Evolutionary conservation across 2,888 invertebrate genomes (phyloP).

Genomic region (Phyllotreta striolata): DNA sequence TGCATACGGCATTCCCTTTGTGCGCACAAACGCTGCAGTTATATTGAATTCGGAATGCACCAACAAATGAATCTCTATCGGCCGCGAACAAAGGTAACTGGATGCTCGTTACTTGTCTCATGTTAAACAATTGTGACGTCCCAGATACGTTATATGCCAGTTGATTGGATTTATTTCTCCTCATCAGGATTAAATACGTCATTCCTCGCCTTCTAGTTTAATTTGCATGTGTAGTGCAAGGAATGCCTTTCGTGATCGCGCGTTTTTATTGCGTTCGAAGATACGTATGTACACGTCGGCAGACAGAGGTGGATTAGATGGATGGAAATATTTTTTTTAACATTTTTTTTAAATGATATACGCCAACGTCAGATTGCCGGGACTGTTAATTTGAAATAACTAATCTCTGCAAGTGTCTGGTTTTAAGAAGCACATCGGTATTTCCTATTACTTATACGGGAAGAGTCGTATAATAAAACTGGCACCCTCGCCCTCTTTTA

Average conservation of each 20-base stretch:
- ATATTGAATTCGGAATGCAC: conserved; percentile 33
- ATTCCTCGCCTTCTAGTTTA: conserved; percentile 43
- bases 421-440: no score
- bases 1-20: conserved; percentile 8
- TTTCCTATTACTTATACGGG: not conserved
- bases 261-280: conserved; percentile 26
- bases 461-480: not conserved
- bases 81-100: conserved; percentile 46
- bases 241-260: conserved; percentile 50
- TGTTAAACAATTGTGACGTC: conserved; percentile 48
- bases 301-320: not conserved
- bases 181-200: conserved; percentile 48
- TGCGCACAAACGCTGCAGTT: conserved; percentile 16
- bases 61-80: conserved; percentile 49
- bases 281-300: conserved; percentile 10
- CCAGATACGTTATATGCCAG: conserved; percentile 46
- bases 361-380: no score
- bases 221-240: conserved; percentile 50
- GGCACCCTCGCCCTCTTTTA: conserved; percentile 6
- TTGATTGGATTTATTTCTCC: conserved; percentile 52
- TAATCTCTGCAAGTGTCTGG: no score
- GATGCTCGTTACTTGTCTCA: conserved; percentile 47
- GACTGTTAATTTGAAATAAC: no score
- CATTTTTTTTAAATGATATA: not conserved
- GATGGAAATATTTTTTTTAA: not conserved